phyloP scores from a whole-genome alignment of 2,113 vertebrate species.

The Nibea albiflora region DNA sequence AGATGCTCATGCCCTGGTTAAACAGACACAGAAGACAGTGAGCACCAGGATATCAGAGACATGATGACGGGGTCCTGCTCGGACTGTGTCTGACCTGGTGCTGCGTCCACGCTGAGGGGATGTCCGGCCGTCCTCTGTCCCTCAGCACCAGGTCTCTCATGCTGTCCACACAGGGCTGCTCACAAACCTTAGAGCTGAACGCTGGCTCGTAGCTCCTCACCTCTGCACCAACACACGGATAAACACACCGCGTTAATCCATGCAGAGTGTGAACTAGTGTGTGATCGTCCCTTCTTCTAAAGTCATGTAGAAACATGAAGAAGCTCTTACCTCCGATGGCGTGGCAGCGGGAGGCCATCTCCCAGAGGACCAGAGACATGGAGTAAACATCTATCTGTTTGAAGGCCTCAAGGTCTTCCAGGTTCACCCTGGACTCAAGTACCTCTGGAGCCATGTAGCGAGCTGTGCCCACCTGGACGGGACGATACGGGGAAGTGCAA shows the following conservation, averaged over 20 bases:
- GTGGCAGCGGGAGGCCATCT: conserved; percentile 91
- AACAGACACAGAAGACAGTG: neutral
- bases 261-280: no score
- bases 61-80: neutral
- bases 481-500: neutral
- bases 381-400: conserved; percentile 96
- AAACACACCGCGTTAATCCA: no score
- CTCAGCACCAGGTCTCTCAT: conserved; percentile 93
- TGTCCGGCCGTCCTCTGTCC: conserved; percentile 89
- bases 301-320: neutral
- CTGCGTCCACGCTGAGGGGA: conserved; percentile 86
- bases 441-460: conserved; percentile 95
- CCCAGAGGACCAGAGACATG: conserved; percentile 92
- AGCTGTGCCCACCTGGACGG: conserved; percentile 89
- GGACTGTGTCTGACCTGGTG: conserved; percentile 82
- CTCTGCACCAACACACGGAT: conserved; percentile 77
- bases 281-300: no score
- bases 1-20: conserved; percentile 87
- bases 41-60: neutral
- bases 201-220: conserved; percentile 90
- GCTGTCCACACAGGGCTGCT: conserved; percentile 92
- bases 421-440: conserved; percentile 93
- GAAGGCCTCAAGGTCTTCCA: conserved; percentile 93
- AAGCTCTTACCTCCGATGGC: conserved; percentile 85
- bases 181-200: conserved; percentile 90